Evolutionary conservation across 2,888 invertebrate species (phyloP).

Genomic region (Steinernema carpocapsae): DNA sequence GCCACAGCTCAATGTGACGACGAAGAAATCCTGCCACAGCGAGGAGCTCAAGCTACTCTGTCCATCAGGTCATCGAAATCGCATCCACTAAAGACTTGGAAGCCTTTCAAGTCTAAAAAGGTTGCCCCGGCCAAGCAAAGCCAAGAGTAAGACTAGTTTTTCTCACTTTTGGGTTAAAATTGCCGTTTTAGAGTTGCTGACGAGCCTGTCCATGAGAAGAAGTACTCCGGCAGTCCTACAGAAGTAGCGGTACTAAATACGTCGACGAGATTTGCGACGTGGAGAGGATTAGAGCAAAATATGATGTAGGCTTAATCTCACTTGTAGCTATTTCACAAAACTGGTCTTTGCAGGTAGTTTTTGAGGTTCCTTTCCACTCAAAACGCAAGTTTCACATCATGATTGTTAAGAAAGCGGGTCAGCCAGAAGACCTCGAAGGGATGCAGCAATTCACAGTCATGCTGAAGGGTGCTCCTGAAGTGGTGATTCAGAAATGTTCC

Average conservation of each 20-base stretch:
- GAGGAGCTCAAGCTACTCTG: neutral
- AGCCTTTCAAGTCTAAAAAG: neutral
- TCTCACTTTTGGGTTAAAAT: no score
- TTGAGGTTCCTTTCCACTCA: conserved; percentile 47
- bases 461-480: no score
- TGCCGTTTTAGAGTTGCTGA: neutral
- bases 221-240: conserved; percentile 15
- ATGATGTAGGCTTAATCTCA: conserved; percentile 33
- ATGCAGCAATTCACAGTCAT: conserved; percentile 37
- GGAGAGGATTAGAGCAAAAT: conserved; percentile 38
- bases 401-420: conserved; percentile 38
- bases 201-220: neutral
- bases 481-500: conserved; percentile 49
- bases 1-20: neutral
- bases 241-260: conserved; percentile 40
- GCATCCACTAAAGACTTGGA: neutral
- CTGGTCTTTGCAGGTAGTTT: conserved; percentile 39
- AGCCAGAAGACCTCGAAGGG: neutral
- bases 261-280: conserved; percentile 21
- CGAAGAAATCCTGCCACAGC: neutral
- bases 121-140: neutral
- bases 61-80: neutral
- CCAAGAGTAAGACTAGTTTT: no score
- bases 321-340: no score
- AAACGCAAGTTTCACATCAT: conserved; percentile 48